A percentile compares a stretch with the other conserved stretches of the same genome.
These are phyloP conservation scores for Unio delphinus DNA, from an alignment of 2,888 invertebrate species.

Conservation along the genomic window DNA sequence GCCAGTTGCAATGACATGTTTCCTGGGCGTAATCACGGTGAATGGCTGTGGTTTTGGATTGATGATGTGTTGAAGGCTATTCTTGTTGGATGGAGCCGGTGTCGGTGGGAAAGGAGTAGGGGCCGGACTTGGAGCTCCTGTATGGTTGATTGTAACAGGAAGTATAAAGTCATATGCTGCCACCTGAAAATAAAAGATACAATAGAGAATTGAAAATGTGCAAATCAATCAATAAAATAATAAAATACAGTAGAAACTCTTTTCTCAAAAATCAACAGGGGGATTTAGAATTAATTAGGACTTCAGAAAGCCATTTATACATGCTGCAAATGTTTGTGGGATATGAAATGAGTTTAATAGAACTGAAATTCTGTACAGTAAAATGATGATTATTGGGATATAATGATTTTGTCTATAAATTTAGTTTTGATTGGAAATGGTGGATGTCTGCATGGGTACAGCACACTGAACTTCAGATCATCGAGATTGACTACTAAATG, in stretches of 20 bases:
- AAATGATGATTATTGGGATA: no score
- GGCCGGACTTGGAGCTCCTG: constrained; percentile 62
- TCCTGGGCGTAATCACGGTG: constrained; percentile 62
- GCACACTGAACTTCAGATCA: no score
- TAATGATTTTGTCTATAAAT: no score
- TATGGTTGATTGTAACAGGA: constrained; percentile 67
- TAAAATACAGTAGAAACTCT: not conserved
- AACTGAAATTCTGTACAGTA: no score
- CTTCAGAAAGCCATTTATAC: no score
- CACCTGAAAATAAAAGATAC: constrained; percentile 54
- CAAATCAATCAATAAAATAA: not conserved
- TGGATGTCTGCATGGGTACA: no score
- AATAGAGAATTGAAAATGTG: not conserved
- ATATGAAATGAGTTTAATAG: no score
- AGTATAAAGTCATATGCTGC: constrained; percentile 71
- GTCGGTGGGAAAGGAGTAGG: constrained; percentile 60
- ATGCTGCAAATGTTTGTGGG: no score
- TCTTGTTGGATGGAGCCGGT: constrained; percentile 61
- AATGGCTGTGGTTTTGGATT: constrained; percentile 61
- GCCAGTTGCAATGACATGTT: constrained; percentile 69
- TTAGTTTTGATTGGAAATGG: no score
- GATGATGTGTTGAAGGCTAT: constrained; percentile 63
- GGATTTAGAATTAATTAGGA: no score
- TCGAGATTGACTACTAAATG: no score
- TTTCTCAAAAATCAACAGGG: no score